A percentile compares a stretch with the other conserved stretches of the same genome.
phyloP scores from a whole-genome alignment of 2,888 invertebrate genomes.

The Rhabditoides inermis region DNA sequence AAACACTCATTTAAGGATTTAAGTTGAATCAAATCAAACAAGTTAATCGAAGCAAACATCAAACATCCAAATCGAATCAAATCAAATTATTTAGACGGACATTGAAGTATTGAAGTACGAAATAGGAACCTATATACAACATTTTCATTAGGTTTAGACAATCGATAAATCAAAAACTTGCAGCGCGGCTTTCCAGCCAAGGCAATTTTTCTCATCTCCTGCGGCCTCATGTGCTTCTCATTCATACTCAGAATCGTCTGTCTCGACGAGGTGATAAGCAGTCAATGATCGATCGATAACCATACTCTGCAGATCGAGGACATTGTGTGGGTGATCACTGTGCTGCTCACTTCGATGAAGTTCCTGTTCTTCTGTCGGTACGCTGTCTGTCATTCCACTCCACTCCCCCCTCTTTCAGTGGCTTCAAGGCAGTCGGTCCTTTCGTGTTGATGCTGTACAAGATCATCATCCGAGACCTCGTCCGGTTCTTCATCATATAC shows the following conservation, averaged over 20 bases:
- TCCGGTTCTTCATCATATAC: constrained; percentile 90
- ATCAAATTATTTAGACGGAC: not conserved
- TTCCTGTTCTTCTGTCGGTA: constrained; percentile 90
- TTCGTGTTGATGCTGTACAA: constrained; percentile 99
- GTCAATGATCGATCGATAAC: not conserved
- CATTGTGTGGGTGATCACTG: constrained; percentile 80
- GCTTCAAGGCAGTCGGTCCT: constrained; percentile 93
- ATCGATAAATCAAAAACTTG: too few relatives aligned
- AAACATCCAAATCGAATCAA: too few relatives aligned
- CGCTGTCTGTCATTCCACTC: not conserved
- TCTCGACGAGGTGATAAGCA: constrained; percentile 62
- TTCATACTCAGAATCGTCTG: constrained; percentile 78
- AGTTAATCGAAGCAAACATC: too few relatives aligned
- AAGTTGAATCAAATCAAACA: too few relatives aligned
- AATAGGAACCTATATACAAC: not conserved
- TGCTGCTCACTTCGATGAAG: constrained; percentile 89
- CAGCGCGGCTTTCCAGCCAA: constrained; percentile 79
- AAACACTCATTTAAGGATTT: not conserved
- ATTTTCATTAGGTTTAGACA: too few relatives aligned
- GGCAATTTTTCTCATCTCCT: constrained; percentile 87
- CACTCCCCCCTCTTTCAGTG: constrained; percentile 67
- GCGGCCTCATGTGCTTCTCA: constrained; percentile 75
- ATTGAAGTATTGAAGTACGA: not conserved
- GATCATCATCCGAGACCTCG: constrained; percentile 93
- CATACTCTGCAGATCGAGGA: constrained; percentile 65